Base-by-base conservation (phyloP, 2,888 invertebrate genomes). In the Exocentrus adspersus region DNA sequence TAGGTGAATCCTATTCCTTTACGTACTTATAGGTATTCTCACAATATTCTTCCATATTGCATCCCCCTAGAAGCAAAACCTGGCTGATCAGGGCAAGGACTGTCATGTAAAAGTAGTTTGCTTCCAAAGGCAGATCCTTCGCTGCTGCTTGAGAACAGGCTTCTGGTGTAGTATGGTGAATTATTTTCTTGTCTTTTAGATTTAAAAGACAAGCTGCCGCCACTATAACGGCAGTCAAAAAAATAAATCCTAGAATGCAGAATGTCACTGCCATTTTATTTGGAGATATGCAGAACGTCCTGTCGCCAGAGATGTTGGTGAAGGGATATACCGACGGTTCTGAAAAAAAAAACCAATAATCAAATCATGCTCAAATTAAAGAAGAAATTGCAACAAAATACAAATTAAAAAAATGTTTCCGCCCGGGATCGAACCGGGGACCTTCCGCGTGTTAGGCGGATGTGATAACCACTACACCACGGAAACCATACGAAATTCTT, bases 211-310 rank as follows among this genome's bases (percentile, higher is more conserved):
- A 89, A 32, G 87, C 87, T 62, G 90, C 88, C 2, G 91, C 89
- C 9, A 91, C 88, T 2, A 90, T 86, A 6, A 92, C 87, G 5
- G 92, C 92, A 59, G 88, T 84, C 0, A 92, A 82, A 79, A 92
- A 90, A 67, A 92, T 88, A 4, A 91, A 81, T 3, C 92, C 90
- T 72, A 92, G 81, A 0, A 90, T 83, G 75, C 91, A 90, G 77
- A 92, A 92, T 0, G 91, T 88, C 52, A 92, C 84, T 9, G 92
- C 91, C 86, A 92, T 87, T 83, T 90, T 91, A 5, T 91, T 90
- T 12, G 91, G 89, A 7, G 92, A 92, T 67, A 92, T 84, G 77
- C 92, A 92, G 50, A 92, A 87, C 2, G 87, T 87, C 71, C 86
- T 85, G 75, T 89, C 88, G 60, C 87, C 87, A 2, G 88, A 87